Conservation (phyloP, 2,888 invertebrate genomes). For the Desoria tigrina region DNA sequence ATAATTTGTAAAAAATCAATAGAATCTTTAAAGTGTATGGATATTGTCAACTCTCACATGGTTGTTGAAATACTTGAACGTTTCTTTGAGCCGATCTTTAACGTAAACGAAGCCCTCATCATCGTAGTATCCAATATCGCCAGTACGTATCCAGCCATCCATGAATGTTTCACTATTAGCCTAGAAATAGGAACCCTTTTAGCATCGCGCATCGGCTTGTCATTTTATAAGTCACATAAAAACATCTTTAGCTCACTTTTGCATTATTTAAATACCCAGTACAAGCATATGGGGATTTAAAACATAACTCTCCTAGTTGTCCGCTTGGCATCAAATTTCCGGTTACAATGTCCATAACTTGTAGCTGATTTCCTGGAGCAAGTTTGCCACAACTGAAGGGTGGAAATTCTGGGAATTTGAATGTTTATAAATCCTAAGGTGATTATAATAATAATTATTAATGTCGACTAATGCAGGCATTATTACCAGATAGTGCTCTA, state of each 20-base stretch:
- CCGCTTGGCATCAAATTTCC: conserved; percentile 55
- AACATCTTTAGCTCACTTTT: conserved; percentile 28
- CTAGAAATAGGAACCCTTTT: neutral
- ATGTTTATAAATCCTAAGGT: no score
- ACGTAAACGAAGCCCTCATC: conserved; percentile 37
- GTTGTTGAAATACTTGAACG: conserved; percentile 41
- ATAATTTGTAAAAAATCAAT: neutral
- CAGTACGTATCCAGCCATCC: conserved; percentile 35
- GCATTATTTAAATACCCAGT: conserved; percentile 38
- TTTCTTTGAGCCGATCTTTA: conserved; percentile 39
- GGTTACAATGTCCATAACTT: conserved; percentile 53
- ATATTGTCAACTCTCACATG: no score
- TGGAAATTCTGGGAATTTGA: no score
- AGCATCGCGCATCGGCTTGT: neutral
- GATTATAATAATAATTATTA: no score
- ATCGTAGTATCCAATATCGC: conserved; percentile 38
- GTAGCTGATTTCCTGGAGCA: conserved; percentile 54
- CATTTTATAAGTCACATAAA: no score
- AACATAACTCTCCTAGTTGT: conserved; percentile 59
- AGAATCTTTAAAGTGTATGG: no score
- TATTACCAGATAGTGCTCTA: conserved; percentile 19
- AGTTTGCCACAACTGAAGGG: conserved; percentile 42
- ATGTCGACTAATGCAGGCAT: no score
- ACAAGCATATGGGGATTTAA: conserved; percentile 48
- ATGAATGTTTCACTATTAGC: conserved; percentile 20